These are phyloP conservation scores for Acrobasis consociella DNA, from an alignment of 2,888 invertebrate genomes.

Conservation along the genomic window DNA sequence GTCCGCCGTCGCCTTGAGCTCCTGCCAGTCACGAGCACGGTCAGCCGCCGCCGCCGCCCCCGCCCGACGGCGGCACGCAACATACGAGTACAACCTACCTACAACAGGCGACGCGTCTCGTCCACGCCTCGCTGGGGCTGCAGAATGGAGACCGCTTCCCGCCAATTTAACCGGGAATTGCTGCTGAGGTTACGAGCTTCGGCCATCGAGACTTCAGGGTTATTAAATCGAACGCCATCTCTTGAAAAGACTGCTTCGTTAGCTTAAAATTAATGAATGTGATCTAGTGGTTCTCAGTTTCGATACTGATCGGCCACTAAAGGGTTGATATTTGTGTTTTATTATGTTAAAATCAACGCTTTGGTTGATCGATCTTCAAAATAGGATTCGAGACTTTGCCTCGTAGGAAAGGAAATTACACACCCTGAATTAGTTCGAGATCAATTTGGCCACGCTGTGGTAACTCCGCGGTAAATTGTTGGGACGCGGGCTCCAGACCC, in stretches of 20 bases:
- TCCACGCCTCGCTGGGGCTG: constrained; percentile 57
- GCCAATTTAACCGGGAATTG: constrained; percentile 29
- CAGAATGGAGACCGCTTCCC: constrained; percentile 31
- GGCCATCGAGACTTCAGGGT: constrained; percentile 23
- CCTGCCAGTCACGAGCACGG: constrained; percentile 83
- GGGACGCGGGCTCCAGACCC: constrained; percentile 33
- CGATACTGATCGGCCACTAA: constrained; percentile 13
- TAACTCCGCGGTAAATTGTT: constrained; percentile 30
- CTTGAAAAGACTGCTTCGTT: constrained; percentile 18
- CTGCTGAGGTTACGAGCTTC: constrained; percentile 18
- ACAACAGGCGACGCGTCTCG: constrained; percentile 52
- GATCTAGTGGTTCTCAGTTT: constrained; percentile 14
- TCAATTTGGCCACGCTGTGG: constrained; percentile 29
- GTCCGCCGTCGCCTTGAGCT: constrained; percentile 92
- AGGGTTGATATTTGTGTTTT: constrained; percentile 9
- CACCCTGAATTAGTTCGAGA: constrained; percentile 21
- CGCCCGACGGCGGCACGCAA: constrained; percentile 56
- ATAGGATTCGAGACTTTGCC: constrained; percentile 4
- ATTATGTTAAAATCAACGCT: constrained; percentile 9
- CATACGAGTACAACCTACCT: constrained; percentile 49
- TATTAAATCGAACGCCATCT: constrained; percentile 12
- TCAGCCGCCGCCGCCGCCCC: constrained; percentile 69
- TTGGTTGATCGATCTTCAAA: constrained; percentile 6
- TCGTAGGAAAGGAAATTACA: constrained; percentile 9
- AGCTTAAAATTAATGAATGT: constrained; percentile 20